Percentiles rank a stretch among this genome's conserved stretches.
These are phyloP conservation scores for Nezara viridula DNA, from an alignment of 2,888 invertebrate genomes.

Conservation along the genomic window DNA sequence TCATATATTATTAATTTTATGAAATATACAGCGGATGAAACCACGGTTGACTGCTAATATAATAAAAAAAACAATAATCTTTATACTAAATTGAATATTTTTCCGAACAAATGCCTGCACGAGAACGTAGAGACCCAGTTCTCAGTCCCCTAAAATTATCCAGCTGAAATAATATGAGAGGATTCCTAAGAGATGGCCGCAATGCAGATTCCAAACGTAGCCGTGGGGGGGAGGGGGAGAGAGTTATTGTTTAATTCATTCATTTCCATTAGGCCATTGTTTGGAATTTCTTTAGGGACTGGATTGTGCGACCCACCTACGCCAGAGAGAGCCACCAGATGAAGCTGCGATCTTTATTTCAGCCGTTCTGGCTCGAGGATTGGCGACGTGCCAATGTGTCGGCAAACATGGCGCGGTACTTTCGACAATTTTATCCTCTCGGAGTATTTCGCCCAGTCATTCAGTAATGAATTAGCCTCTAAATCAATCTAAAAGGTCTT, in stretches of 20 bases:
- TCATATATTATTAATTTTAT: too few relatives aligned
- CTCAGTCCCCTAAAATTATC: background rate
- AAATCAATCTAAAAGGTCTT: too few relatives aligned
- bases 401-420: background rate
- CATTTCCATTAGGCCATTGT: constrained; percentile 32
- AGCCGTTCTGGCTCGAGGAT: too few relatives aligned
- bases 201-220: background rate
- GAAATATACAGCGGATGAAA: too few relatives aligned
- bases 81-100: too few relatives aligned
- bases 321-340: background rate
- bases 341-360: constrained; percentile 24
- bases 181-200: background rate
- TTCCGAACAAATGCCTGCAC: too few relatives aligned
- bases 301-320: background rate
- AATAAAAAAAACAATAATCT: too few relatives aligned
- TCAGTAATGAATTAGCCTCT: too few relatives aligned
- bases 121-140: too few relatives aligned
- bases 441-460: background rate
- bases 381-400: background rate
- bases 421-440: background rate
- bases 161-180: background rate
- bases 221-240: background rate
- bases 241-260: background rate
- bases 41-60: too few relatives aligned
- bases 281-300: background rate